Percentiles rank a stretch among this genome's conserved stretches.
Conservation (phyloP, 2,888 invertebrate genomes). For the Cinara cedri region DNA sequence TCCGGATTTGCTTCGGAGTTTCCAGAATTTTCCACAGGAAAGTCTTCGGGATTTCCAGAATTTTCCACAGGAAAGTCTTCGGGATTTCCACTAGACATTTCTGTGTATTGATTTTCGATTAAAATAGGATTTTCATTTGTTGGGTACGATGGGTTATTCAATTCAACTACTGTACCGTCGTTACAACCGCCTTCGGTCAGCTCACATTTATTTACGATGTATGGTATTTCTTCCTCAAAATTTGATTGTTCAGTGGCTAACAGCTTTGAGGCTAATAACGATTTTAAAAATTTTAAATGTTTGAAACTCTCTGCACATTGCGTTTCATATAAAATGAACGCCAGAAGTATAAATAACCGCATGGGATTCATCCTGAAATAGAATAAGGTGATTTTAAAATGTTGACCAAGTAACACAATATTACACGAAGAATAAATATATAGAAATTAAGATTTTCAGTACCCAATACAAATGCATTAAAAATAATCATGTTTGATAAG, state of each 20-base stretch:
- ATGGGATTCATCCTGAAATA: constrained; percentile 41
- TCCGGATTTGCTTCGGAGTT: not conserved
- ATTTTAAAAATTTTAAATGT: not conserved
- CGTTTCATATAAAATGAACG: constrained; percentile 14
- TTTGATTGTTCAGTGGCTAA: not conserved
- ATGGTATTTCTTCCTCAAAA: not conserved
- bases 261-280: not conserved
- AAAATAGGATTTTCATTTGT: not conserved
- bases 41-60: not conserved
- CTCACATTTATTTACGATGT: not conserved
- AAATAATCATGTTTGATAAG: too few species aligned
- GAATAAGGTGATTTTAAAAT: not conserved
- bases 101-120: not conserved
- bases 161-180: not conserved
- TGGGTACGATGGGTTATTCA: not conserved
- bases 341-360: constrained; percentile 18
- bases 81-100: not conserved
- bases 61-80: not conserved
- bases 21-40: not conserved
- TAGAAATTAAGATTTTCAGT: too few species aligned
- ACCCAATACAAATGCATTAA: too few species aligned
- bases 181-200: not conserved
- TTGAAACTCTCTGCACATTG: not conserved
- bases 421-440: not conserved
- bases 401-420: not conserved